Percentiles rank a stretch among this genome's conserved stretches.
These are phyloP conservation scores for Masnerella sp. DNA, from an alignment of 2,888 invertebrate genomes.

Conservation along the genomic window DNA sequence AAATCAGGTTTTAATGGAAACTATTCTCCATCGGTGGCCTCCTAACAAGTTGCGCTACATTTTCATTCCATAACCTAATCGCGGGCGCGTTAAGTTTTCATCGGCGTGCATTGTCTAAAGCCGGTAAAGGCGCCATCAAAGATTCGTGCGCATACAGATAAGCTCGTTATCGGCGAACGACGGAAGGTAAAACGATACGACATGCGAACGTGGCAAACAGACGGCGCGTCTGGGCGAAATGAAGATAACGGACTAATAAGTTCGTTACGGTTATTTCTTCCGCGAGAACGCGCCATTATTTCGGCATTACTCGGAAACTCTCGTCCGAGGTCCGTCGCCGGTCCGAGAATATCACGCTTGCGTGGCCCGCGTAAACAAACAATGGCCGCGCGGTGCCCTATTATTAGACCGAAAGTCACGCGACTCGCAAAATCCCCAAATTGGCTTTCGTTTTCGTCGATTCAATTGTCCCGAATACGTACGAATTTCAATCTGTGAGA, in stretches of 20 bases:
- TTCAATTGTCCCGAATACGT: no score
- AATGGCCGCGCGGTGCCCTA: constrained; percentile 38
- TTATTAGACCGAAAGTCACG: constrained; percentile 38
- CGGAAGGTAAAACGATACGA: constrained; percentile 51
- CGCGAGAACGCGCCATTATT: constrained; percentile 24
- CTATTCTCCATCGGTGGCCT: constrained; percentile 12
- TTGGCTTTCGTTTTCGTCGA: constrained; percentile 24
- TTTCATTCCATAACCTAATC: constrained; percentile 42
- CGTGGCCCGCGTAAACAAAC: constrained; percentile 66
- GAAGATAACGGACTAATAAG: constrained; percentile 51
- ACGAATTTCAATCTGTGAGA: no score
- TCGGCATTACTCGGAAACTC: constrained; percentile 53
- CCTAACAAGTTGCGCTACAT: constrained; percentile 39
- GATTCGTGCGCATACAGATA: constrained; percentile 53
- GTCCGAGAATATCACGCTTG: constrained; percentile 63
- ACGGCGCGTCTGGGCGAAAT: constrained; percentile 31
- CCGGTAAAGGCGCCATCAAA: constrained; percentile 50
- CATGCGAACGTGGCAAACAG: constrained; percentile 42
- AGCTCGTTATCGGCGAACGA: constrained; percentile 51
- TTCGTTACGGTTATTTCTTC: constrained; percentile 49
- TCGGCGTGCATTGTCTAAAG: constrained; percentile 39
- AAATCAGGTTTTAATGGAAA: not conserved
- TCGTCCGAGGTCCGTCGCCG: constrained; percentile 57
- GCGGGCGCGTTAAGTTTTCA: constrained; percentile 39
- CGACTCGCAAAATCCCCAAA: constrained; percentile 14